Conservation (phyloP, 2,888 invertebrate species). For the Diaphora mendica region DNA sequence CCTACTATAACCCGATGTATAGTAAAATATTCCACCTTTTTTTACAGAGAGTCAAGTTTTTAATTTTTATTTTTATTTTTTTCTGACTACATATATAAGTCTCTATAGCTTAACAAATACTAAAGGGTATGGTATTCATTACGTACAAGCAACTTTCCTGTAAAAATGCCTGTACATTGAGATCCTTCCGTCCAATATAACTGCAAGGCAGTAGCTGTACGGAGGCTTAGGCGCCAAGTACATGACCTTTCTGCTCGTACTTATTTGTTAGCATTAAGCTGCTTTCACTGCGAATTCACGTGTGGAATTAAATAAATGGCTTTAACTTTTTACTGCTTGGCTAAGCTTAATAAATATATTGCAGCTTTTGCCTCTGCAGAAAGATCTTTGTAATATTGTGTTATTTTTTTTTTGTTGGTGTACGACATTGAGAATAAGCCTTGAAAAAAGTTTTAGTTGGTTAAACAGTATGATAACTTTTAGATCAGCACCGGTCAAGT, state of each 20-base stretch:
- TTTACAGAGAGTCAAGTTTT: too few relatives aligned
- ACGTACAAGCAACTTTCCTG: neutral
- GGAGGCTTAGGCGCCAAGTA: constrained; percentile 10
- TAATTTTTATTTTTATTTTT: too few relatives aligned
- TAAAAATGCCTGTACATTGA: neutral
- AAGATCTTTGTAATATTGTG: neutral
- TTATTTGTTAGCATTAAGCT: constrained; percentile 24
- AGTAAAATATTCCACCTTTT: too few relatives aligned
- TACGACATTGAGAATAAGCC: neutral
- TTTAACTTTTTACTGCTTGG: constrained; percentile 11
- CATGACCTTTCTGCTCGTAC: constrained; percentile 15
- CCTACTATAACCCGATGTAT: too few relatives aligned
- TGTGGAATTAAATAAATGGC: constrained; percentile 5
- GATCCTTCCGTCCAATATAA: constrained; percentile 4
- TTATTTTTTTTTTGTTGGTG: neutral
- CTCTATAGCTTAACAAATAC: neutral
- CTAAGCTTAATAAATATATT: constrained; percentile 10
- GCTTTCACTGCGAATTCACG: constrained; percentile 20
- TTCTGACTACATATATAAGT: too few relatives aligned
- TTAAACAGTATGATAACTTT: too few relatives aligned
- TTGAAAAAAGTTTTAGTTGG: neutral
- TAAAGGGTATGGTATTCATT: neutral
- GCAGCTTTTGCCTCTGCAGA: neutral
- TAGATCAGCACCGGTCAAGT: too few relatives aligned
- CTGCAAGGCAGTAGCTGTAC: neutral